These are phyloP conservation scores for Blastobasis lacticolella DNA, from an alignment of 2,888 invertebrate genomes.

Conservation along the genomic window DNA sequence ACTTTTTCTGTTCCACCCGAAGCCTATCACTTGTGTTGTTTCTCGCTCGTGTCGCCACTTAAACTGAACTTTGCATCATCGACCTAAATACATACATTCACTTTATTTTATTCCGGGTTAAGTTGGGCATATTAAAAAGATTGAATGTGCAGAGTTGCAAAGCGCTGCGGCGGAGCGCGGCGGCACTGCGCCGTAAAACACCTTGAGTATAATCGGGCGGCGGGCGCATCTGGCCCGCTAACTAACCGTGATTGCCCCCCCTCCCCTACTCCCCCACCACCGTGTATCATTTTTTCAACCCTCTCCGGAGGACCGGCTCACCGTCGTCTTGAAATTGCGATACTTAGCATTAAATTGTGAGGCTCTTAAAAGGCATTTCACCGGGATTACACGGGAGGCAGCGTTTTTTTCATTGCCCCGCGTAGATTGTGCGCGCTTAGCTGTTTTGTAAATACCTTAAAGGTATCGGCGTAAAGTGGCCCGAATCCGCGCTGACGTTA, in stretches of 20 bases:
- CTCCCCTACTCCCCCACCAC: conserved; percentile 19
- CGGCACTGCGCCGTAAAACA: conserved; percentile 37
- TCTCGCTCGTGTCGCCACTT: too few relatives aligned
- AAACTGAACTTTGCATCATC: too few relatives aligned
- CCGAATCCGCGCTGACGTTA: conserved; percentile 61
- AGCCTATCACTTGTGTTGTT: too few relatives aligned
- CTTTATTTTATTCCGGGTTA: too few relatives aligned
- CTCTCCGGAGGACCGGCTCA: conserved; percentile 46
- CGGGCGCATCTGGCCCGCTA: conserved; percentile 57
- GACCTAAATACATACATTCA: too few relatives aligned
- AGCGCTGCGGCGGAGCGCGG: not conserved
- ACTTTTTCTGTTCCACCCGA: too few relatives aligned
- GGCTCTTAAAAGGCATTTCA: conserved; percentile 59
- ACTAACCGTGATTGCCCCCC: conserved; percentile 56
- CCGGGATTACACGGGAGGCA: conserved; percentile 50
- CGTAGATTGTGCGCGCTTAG: conserved; percentile 53
- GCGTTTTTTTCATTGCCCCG: conserved; percentile 50
- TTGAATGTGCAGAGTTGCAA: too few relatives aligned
- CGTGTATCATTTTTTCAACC: conserved; percentile 67
- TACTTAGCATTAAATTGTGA: conserved; percentile 70
- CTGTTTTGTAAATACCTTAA: conserved; percentile 68
- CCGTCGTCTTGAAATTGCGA: conserved; percentile 61
- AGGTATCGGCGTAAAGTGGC: conserved; percentile 66
- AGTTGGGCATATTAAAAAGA: too few relatives aligned
- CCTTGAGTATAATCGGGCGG: conserved; percentile 46